A percentile compares a stretch with the other conserved stretches of the same genome.
Evolutionary conservation across 2,113 vertebrate genomes (phyloP).

Genomic region (Prinia subflava): DNA sequence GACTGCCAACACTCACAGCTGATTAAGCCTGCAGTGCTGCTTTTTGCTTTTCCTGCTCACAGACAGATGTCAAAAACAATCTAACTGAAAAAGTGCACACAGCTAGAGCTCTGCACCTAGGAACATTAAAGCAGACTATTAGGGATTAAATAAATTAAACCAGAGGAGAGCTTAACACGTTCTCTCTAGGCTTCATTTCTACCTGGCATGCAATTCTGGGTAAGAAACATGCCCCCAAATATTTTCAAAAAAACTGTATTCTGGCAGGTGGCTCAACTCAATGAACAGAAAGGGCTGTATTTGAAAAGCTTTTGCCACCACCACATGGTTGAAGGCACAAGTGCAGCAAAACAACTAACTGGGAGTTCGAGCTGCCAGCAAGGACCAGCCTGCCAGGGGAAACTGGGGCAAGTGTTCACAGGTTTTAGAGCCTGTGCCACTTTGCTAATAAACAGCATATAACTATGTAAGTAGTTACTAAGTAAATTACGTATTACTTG

Average conservation of each 20-base stretch:
- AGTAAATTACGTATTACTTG: neutral
- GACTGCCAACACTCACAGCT: slow-evolving; percentile 42
- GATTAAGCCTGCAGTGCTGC: slow-evolving; percentile 40
- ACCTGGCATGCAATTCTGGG: neutral
- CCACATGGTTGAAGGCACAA: slow-evolving; percentile 16
- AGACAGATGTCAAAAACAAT: slow-evolving; percentile 23
- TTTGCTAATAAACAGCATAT: neutral
- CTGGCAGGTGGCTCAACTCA: neutral
- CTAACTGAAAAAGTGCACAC: neutral
- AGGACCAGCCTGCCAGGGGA: neutral
- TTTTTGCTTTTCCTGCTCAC: slow-evolving; percentile 21
- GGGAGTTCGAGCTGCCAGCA: neutral
- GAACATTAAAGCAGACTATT: neutral
- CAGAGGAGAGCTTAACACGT: neutral
- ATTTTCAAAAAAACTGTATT: neutral
- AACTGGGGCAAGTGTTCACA: accelerated
- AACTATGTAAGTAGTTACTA: neutral
- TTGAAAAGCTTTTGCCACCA: slow-evolving; percentile 52
- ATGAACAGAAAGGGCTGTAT: neutral
- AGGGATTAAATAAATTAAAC: slow-evolving; percentile 31
- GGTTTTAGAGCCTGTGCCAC: neutral
- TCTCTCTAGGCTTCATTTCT: neutral
- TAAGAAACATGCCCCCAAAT: neutral
- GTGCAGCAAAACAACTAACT: neutral
- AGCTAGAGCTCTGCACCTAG: neutral